Evolutionary conservation across 2,888 invertebrate species (phyloP).

Genomic region (Spatulosminthurus flaviceps): DNA sequence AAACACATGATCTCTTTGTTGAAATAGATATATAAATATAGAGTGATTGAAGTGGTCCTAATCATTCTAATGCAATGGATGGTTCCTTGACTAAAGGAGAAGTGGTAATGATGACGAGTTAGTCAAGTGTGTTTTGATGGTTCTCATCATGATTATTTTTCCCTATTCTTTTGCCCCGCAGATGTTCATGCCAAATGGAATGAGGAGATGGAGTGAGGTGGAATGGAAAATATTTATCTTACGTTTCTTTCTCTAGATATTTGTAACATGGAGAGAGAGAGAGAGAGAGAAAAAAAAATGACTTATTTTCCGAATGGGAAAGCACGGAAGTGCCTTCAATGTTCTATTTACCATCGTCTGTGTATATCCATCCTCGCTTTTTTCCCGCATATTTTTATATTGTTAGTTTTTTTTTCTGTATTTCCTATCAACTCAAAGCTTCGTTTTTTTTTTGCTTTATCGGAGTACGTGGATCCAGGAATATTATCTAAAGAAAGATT

Average conservation of each 20-base stretch:
- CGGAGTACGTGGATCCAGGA: no score
- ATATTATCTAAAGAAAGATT: no score
- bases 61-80: background rate
- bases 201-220: background rate
- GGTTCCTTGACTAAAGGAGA: background rate
- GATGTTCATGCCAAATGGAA: background rate
- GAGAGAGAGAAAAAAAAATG: no score
- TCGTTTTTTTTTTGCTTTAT: no score
- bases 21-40: no score
- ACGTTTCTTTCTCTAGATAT: background rate
- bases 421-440: no score
- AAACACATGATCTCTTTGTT: no score
- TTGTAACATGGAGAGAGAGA: no score
- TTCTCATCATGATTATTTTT: background rate
- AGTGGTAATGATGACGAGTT: background rate
- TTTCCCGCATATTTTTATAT: background rate
- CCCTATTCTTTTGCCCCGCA: background rate
- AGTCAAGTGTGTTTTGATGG: background rate
- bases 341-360: background rate
- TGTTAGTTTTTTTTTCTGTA: no score
- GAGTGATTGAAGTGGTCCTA: background rate
- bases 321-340: background rate
- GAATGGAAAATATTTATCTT: constrained; percentile 13
- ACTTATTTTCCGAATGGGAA: background rate
- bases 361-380: background rate